Percentiles rank a stretch among this genome's conserved stretches.
These are phyloP conservation scores for Tragelaphus buxtoni DNA, from an alignment of 2,113 vertebrate species.

Conservation along the genomic window DNA sequence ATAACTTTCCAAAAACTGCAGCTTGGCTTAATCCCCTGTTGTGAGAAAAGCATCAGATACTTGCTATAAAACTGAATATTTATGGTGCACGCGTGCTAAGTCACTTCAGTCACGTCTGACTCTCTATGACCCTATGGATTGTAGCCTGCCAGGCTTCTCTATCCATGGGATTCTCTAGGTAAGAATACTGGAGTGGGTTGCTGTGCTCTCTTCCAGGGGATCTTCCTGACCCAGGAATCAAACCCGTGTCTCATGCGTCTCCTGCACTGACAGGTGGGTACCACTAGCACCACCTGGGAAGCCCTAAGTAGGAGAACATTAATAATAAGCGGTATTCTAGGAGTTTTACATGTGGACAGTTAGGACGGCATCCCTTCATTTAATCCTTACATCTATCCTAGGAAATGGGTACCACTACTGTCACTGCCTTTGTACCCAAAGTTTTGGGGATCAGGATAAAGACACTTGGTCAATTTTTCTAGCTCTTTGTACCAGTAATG, in stretches of 20 bases:
- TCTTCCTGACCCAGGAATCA: neutral
- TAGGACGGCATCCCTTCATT: neutral
- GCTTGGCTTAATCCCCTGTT: neutral
- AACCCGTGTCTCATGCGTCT: accelerated
- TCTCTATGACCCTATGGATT: accelerated
- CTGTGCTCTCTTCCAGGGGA: neutral
- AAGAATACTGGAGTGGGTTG: neutral
- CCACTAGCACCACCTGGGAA: neutral
- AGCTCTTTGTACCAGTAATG: neutral
- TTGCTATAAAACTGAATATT: neutral
- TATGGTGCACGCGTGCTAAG: neutral
- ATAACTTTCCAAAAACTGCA: neutral
- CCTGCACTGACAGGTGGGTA: neutral
- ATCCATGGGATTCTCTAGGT: neutral
- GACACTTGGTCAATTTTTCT: neutral
- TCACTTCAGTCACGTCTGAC: neutral
- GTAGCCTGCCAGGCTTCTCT: neutral
- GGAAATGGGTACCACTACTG: neutral
- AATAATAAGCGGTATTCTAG: neutral
- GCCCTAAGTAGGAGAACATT: neutral
- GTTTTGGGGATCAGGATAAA: neutral
- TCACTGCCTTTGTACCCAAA: neutral
- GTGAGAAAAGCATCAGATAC: neutral
- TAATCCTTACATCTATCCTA: neutral
- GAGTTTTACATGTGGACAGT: neutral